A percentile compares a stretch with the other conserved stretches of the same genome.
These are phyloP conservation scores for Halcyon smyrnensis DNA, from an alignment of 2,797 vertebrate species.

Conservation along the genomic window DNA sequence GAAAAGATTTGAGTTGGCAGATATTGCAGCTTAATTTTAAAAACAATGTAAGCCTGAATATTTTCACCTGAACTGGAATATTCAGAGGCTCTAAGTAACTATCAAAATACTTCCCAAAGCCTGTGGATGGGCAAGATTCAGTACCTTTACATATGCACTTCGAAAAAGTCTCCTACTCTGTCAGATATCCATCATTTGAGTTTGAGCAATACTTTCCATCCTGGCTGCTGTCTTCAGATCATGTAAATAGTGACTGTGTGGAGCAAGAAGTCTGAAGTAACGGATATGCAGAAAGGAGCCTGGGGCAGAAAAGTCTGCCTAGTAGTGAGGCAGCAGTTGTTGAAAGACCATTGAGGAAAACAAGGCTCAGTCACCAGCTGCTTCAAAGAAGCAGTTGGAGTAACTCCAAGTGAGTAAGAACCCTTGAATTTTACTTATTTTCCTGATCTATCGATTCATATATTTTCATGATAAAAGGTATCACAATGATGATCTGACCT, in stretches of 20 bases:
- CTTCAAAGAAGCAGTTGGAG: background rate
- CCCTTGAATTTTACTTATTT: background rate
- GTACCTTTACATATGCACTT: background rate
- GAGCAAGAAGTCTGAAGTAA: background rate
- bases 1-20: background rate
- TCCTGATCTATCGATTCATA: background rate
- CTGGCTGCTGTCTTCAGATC: background rate
- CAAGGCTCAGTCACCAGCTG: background rate
- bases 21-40: background rate
- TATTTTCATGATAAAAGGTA: background rate
- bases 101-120: background rate
- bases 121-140: background rate
- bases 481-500: background rate
- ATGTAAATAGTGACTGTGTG: background rate
- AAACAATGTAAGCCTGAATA: background rate
- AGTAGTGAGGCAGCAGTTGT: background rate
- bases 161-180: background rate
- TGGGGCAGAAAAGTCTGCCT: background rate
- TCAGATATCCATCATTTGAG: background rate
- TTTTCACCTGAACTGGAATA: background rate
- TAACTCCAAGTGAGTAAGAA: background rate
- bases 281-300: background rate
- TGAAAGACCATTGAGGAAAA: background rate
- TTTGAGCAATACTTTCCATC: background rate
- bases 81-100: background rate